Percentiles rank a stretch among this genome's conserved stretches.
phyloP scores from a whole-genome alignment of 1,140 invertebrate genomes.

The Solenopsis fugax region DNA sequence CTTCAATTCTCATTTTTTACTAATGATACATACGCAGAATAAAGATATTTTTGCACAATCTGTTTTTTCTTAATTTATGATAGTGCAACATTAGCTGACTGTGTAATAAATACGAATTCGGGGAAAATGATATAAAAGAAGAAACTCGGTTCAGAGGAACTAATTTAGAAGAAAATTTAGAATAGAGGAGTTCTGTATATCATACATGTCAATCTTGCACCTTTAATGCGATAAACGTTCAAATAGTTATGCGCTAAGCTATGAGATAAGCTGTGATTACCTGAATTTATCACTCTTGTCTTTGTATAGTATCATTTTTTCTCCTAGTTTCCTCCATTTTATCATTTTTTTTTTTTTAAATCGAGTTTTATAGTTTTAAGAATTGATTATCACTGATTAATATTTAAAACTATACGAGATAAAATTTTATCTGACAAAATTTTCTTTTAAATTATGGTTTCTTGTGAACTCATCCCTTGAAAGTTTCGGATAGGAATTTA shows the following conservation, averaged over 20 bases:
- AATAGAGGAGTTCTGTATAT: conserved; percentile 8
- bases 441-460: neutral
- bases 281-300: neutral
- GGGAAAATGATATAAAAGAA: neutral
- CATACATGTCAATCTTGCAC: neutral
- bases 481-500: too few species aligned
- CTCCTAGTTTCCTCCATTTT: neutral
- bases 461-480: too few species aligned
- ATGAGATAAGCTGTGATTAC: conserved; percentile 18
- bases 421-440: conserved; percentile 3
- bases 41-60: conserved; percentile 1
- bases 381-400: neutral
- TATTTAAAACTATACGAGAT: neutral
- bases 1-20: neutral
- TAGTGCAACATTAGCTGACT: neutral
- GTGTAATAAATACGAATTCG: neutral
- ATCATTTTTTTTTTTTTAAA: neutral
- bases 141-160: conserved; percentile 25
- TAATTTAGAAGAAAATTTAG: conserved; percentile 15
- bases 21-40: neutral
- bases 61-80: neutral
- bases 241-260: conserved; percentile 15
- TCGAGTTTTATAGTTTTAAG: neutral
- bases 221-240: neutral
- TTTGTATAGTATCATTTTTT: neutral